Evolutionary conservation across 2,113 vertebrate genomes (phyloP), one percentile per base, ranked within the genome.

Genomic region (Rostratula benghalensis): DNA sequence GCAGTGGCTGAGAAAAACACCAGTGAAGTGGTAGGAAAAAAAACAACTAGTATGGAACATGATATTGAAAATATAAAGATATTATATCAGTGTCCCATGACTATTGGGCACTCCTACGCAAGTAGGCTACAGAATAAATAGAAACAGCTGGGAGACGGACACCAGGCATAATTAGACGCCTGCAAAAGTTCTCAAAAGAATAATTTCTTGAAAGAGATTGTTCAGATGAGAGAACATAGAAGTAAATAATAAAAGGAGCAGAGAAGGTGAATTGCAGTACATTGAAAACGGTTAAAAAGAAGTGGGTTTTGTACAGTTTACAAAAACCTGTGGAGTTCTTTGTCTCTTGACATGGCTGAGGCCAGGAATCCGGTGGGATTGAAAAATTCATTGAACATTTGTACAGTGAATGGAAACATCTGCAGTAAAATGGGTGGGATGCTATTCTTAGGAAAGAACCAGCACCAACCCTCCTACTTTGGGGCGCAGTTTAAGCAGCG

Each of bases 321-420:
- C 95, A 97, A 96, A 96, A 95, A 92, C 94, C 96, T 95, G 94
- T 39, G 77, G 94, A 93, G 91, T 35, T 84, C 95, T 92, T 97
- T 96, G 96, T 95, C 53, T 95, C 83, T 90, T 96, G 96, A 94
- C 94, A 1, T 76, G 86, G 86, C 13, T 79, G 90, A 63, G 91
- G 92, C 89, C 96, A 76, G 91, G 95, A 96, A 84, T 96, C 83
- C 67, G 91, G 92, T 89, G 94, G 89, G 94, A 89, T 18, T 95
- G 94, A 96, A 92, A 93, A 97, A 96, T 96, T 96, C 90, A 89
- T 93, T 95, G 96, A 96, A 45, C 57, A 6, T 93, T 95, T 46
- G 91, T 94, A 96, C 94, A 89, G 95, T 95, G 96, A 96, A 97
- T 96, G 94, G 95, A 91, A 96, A 96, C 96, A 97, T 96, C 96